A percentile compares a stretch with the other conserved stretches of the same genome.
Conservation (phyloP, 2,888 invertebrate genomes). For the Ephialtes manifestator region DNA sequence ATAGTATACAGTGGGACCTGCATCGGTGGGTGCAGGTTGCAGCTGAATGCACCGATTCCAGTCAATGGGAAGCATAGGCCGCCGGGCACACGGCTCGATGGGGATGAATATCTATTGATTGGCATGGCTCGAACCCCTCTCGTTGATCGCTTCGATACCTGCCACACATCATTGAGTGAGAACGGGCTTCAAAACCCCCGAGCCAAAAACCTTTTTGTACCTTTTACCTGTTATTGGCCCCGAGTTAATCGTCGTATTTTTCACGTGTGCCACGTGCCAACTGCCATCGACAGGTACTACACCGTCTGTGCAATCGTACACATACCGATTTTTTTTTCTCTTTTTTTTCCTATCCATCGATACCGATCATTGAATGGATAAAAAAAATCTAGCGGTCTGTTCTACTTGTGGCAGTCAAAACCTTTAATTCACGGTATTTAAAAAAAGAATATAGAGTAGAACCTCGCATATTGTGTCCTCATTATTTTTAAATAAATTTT, state of each 20-base stretch:
- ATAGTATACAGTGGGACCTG: constrained; percentile 81
- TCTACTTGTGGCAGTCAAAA: background rate
- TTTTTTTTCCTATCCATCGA: constrained; percentile 1
- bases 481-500: no score
- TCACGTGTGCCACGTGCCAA: constrained; percentile 65
- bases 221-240: constrained; percentile 68
- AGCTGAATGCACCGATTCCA: constrained; percentile 80
- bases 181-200: constrained; percentile 25
- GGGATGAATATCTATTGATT: constrained; percentile 85
- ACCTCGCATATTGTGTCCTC: no score
- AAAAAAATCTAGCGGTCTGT: background rate
- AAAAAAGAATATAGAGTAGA: no score
- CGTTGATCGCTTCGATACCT: constrained; percentile 78
- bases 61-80: constrained; percentile 72
- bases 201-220: constrained; percentile 57
- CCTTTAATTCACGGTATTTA: no score
- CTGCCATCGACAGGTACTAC: constrained; percentile 68
- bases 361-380: background rate
- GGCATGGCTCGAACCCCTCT: constrained; percentile 77
- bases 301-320: constrained; percentile 13
- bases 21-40: constrained; percentile 72
- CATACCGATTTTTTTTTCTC: constrained; percentile 20
- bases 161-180: constrained; percentile 71
- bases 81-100: constrained; percentile 78
- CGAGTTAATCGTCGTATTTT: constrained; percentile 62